Percentiles rank a stretch among this genome's conserved stretches.
These are phyloP conservation scores for Gallinago nigripennis DNA, from an alignment of 2,797 vertebrate genomes.

Conservation along the genomic window DNA sequence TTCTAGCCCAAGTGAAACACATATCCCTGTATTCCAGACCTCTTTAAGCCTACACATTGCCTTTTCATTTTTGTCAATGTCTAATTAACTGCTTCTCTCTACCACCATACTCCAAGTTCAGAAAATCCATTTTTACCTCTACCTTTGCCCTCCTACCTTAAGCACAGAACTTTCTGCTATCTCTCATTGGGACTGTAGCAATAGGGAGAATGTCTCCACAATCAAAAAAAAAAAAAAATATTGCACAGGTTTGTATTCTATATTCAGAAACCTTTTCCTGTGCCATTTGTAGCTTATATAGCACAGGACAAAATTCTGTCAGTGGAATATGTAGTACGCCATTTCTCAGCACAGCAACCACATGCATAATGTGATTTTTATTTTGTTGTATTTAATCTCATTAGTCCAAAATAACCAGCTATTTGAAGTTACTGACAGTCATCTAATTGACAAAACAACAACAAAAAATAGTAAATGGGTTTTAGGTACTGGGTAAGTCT, in stretches of 20 bases:
- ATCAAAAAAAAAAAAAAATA: background rate
- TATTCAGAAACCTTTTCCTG: background rate
- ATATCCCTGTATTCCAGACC: background rate
- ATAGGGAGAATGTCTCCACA: background rate
- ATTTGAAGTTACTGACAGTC: background rate
- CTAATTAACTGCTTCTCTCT: background rate
- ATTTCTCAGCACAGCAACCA: background rate
- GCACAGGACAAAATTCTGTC: background rate
- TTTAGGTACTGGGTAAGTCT: background rate
- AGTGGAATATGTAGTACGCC: background rate
- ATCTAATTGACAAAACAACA: background rate
- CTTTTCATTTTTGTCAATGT: background rate
- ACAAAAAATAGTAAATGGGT: background rate
- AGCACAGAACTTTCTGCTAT: background rate
- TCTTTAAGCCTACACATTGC: background rate
- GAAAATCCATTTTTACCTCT: background rate
- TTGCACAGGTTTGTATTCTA: background rate
- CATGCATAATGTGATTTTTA: background rate
- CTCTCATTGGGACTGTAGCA: background rate
- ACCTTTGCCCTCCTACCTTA: background rate
- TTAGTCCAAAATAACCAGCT: background rate
- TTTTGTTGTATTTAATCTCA: background rate
- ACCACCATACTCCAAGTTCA: background rate
- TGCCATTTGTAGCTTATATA: background rate
- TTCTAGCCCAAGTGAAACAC: background rate